Percentiles rank a stretch among this genome's conserved stretches.
phyloP scores from a whole-genome alignment of 2,888 invertebrate genomes.

The Lumbricus terrestris region DNA sequence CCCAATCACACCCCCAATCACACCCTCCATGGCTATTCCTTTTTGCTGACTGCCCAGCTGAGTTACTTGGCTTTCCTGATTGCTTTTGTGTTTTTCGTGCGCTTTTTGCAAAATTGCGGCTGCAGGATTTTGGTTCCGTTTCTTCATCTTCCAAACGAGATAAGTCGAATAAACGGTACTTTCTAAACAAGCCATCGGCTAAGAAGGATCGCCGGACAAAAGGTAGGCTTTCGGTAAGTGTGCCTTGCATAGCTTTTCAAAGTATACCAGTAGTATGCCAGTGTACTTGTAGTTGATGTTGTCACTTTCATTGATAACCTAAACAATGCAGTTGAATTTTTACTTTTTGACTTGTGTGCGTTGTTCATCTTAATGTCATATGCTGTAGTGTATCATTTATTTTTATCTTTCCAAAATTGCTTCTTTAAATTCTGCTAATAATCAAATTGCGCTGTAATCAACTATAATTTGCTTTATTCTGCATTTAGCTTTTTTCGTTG shows the following conservation, averaged over 20 bases:
- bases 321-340: neutral
- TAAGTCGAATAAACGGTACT: constrained; percentile 18
- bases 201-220: constrained; percentile 22
- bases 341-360: neutral
- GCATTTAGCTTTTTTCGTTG: neutral
- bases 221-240: constrained; percentile 25
- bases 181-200: constrained; percentile 14
- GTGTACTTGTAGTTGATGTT: neutral
- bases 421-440: neutral
- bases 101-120: neutral
- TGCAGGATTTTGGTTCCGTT: neutral
- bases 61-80: neutral
- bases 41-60: neutral
- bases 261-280: neutral
- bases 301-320: neutral
- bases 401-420: neutral
- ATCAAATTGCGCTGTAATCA: too few relatives aligned
- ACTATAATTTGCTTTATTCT: neutral
- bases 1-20: neutral
- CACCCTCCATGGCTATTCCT: neutral
- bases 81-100: neutral
- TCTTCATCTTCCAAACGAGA: constrained; percentile 12
- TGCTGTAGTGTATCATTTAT: too few relatives aligned
- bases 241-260: constrained; percentile 8
- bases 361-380: neutral